Evolutionary conservation across 1,140 invertebrate genomes (phyloP), one percentile per base, ranked within the genome.

Genomic region (Pomacea maculata): DNA sequence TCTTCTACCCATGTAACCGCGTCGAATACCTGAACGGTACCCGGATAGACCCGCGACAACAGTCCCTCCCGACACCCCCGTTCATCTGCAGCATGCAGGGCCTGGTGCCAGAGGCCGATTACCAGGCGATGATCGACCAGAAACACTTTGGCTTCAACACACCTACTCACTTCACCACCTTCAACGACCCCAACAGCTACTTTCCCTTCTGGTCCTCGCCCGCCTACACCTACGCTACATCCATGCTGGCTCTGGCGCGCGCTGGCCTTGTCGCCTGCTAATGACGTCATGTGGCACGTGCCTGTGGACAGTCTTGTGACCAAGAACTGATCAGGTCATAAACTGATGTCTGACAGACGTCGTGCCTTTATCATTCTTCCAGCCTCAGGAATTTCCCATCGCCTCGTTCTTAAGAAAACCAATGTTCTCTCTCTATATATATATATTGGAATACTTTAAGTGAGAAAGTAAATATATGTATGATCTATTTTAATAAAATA

Each of bases 161-260:
- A 5, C 87, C 87, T 19, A 85, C 78, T 25, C 75, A 80, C 45
- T 86, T 88, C 76, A 57, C 81, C 25, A 83, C 82, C 45, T 85
- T 81, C 79, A 89, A 89, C 75, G 71, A 80, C 14, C 71, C 74
- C 0, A 75, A 79, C 9, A 72, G 72, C 15, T 81, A 83, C 72
- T 88, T 89, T 71, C 86, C 87, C 4, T 87, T 87, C 79, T 89
- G 88, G 88, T 85, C 82, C 9, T 86, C 86, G 8, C 57, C 82
- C 12, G 80, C 87, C 8, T 87, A 86, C 80, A 89, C 87, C 8
- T 85, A 86, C 71, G 83, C 85, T 34, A 83, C 83, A 10, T 79
- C 85, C 21, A 63, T 87, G 74, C 68, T 89, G 78, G 87, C 86
- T 11, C 71, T 88, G 19, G 76, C 79, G 14, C 83, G 82, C 68